phyloP scores from a whole-genome alignment of 2,888 invertebrate species.

The Polia nebulosa region DNA sequence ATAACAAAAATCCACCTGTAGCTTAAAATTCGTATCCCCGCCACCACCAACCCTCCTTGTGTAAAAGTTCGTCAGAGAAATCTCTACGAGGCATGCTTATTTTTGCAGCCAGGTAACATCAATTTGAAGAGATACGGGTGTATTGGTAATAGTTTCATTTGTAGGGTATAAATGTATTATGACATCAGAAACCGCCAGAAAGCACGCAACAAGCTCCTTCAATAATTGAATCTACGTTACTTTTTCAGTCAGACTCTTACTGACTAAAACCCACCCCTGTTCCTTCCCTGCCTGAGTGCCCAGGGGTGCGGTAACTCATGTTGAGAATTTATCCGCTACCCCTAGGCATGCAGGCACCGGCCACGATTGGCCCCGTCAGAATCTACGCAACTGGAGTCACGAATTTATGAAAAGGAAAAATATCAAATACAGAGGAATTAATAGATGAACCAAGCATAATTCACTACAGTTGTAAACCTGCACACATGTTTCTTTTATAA shows the following conservation, averaged over 20 bases:
- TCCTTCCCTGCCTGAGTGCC: too few species aligned
- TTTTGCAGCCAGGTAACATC: not conserved
- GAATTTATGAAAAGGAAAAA: not conserved
- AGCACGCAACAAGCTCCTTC: not conserved
- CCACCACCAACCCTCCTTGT: not conserved
- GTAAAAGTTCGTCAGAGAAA: not conserved
- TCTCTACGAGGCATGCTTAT: too few species aligned
- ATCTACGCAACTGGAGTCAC: not conserved
- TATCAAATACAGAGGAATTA: not conserved
- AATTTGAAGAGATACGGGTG: too few species aligned
- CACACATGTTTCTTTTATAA: not conserved
- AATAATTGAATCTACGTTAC: not conserved
- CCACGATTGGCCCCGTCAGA: too few species aligned
- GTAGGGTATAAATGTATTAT: not conserved
- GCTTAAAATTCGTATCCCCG: not conserved
- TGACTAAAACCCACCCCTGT: too few species aligned
- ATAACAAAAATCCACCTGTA: not conserved
- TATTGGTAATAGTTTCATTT: too few species aligned
- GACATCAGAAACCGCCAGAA: not conserved
- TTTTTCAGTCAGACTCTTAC: too few species aligned
- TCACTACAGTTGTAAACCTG: slow-evolving; percentile 3
- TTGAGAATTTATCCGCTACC: too few species aligned
- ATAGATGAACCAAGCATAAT: not conserved
- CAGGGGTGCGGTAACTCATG: too few species aligned
- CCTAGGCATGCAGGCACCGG: too few species aligned